These are phyloP conservation scores for Priocnemis perturbator DNA, from an alignment of 2,888 invertebrate genomes.

Conservation along the genomic window DNA sequence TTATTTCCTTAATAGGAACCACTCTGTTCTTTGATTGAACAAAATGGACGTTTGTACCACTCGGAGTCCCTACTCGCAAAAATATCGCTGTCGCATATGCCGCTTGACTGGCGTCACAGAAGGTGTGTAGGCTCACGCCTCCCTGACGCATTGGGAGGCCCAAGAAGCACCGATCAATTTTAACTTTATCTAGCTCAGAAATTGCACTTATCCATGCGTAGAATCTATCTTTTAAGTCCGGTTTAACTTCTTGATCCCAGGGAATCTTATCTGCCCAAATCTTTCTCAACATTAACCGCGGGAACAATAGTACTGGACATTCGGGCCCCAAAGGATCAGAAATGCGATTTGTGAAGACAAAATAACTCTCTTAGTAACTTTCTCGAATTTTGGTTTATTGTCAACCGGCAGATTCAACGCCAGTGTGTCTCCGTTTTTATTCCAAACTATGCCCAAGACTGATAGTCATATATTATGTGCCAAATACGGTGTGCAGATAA, in stretches of 20 bases:
- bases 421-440: slow-evolving; percentile 26
- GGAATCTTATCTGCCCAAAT: not conserved
- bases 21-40: not conserved
- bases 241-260: slow-evolving; percentile 20
- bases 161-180: no score
- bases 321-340: slow-evolving; percentile 22
- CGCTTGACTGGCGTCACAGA: slow-evolving; percentile 20
- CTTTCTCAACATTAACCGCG: slow-evolving; percentile 21
- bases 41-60: not conserved
- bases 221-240: not conserved
- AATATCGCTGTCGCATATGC: slow-evolving; percentile 17
- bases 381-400: no score
- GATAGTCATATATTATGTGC: no score
- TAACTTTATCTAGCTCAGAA: no score
- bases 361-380: slow-evolving; percentile 19
- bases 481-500: no score
- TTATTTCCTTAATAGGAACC: slow-evolving; percentile 13
- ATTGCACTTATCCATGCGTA: slow-evolving; percentile 5
- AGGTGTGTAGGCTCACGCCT: slow-evolving; percentile 1
- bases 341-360: slow-evolving; percentile 9
- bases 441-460: slow-evolving; percentile 20
- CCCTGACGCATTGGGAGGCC: no score
- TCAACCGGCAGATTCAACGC: no score
- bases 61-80: not conserved
- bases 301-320: slow-evolving; percentile 16